These are phyloP conservation scores for Gisinianus flammeolus DNA, from an alignment of 2,888 invertebrate species.

Conservation along the genomic window DNA sequence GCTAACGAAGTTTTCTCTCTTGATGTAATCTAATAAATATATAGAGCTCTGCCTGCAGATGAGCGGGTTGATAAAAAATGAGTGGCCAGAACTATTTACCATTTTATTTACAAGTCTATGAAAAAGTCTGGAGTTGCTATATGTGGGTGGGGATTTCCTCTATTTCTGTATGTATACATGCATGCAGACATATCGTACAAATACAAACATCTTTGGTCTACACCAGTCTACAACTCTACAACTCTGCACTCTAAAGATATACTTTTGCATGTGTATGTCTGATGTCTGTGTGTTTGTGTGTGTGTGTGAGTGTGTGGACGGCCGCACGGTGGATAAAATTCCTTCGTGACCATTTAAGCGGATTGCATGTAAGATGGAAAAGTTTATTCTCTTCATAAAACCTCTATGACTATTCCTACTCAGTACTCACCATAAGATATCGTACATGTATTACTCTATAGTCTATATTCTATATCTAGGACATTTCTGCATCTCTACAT, in stretches of 20 bases:
- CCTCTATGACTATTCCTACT: not conserved
- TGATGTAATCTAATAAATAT: not conserved
- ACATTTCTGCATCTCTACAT: not conserved
- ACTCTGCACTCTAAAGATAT: too few species aligned
- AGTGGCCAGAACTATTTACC: constrained; percentile 14
- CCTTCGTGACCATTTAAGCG: constrained; percentile 36
- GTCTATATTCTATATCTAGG: not conserved
- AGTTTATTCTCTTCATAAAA: constrained; percentile 24
- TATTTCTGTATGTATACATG: too few species aligned
- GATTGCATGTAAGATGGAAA: constrained; percentile 35
- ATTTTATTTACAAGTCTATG: constrained; percentile 34
- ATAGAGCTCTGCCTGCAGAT: constrained; percentile 11
- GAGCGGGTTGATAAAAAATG: constrained; percentile 31
- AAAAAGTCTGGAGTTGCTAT: not conserved
- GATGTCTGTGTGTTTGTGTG: not conserved
- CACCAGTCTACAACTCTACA: too few species aligned
- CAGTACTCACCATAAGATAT: too few species aligned
- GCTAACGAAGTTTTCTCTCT: not conserved
- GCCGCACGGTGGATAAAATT: constrained; percentile 28
- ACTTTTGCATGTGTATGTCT: too few species aligned
- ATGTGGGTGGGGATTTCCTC: too few species aligned
- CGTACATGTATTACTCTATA: too few species aligned
- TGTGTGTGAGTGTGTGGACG: constrained; percentile 24
- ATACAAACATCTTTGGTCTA: too few species aligned
- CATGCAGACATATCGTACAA: too few species aligned